Evolutionary conservation across 2,113 vertebrate genomes (phyloP).

Genomic region (Ceratotherium simum): DNA sequence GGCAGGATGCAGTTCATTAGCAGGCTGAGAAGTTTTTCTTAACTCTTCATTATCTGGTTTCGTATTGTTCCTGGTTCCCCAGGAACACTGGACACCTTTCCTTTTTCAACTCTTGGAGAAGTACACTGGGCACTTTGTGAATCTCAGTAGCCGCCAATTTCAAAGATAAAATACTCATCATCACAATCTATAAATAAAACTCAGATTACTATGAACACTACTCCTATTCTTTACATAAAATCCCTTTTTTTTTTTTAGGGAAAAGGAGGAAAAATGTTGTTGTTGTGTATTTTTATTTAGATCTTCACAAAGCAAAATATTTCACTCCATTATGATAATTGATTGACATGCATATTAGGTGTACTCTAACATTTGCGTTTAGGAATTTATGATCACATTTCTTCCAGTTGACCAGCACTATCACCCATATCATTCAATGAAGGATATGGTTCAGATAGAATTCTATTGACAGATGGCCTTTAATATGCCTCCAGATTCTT

Average conservation of each 20-base stretch:
- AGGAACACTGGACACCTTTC: not conserved
- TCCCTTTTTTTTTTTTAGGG: not conserved
- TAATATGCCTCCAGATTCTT: not conserved
- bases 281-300: not conserved
- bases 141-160: not conserved
- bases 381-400: not conserved
- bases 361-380: not conserved
- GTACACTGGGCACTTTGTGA: not conserved
- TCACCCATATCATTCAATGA: not conserved
- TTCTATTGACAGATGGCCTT: not conserved
- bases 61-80: not conserved
- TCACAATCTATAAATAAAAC: not conserved
- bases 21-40: constrained; percentile 75
- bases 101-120: not conserved
- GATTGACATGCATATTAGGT: not conserved
- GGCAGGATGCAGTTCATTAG: constrained; percentile 77
- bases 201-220: not conserved
- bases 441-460: not conserved
- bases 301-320: not conserved
- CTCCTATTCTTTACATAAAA: not conserved
- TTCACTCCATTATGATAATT: not conserved
- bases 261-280: not conserved
- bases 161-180: not conserved
- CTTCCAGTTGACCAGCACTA: not conserved
- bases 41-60: constrained; percentile 78